Percentiles rank a stretch among this genome's conserved stretches.
phyloP scores from a whole-genome alignment of 2,888 invertebrate genomes.

The Exephanes ischioxanthus region DNA sequence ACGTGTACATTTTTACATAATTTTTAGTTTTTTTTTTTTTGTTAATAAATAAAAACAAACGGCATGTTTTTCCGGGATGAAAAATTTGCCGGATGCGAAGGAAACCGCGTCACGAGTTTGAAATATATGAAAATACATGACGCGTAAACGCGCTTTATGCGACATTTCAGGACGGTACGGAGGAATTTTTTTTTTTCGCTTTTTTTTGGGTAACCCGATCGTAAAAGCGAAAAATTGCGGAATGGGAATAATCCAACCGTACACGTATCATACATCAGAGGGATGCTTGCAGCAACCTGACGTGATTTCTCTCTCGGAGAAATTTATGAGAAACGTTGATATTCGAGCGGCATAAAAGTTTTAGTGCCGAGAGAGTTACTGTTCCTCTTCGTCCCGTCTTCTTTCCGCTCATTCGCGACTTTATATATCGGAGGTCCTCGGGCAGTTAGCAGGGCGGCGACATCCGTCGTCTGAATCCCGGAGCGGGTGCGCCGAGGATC shows the following conservation, averaged over 20 bases:
- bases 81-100: not conserved
- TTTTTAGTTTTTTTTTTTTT: not conserved
- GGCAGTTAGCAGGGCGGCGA: conserved; percentile 8
- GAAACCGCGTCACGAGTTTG: not conserved
- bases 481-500: not conserved
- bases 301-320: conserved; percentile 14
- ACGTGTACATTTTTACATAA: not conserved
- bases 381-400: conserved; percentile 10
- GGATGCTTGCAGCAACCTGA: not conserved
- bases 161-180: not conserved
- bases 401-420: conserved; percentile 32
- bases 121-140: conserved; percentile 12
- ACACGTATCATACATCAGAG: conserved; percentile 1
- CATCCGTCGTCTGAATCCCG: conserved; percentile 18
- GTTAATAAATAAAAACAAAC: not conserved
- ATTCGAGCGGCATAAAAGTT: conserved; percentile 49
- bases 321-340: conserved; percentile 45
- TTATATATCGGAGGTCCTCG: conserved; percentile 16
- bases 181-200: not conserved
- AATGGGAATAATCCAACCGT: not conserved
- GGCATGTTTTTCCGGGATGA: not conserved
- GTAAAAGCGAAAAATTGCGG: conserved; percentile 9
- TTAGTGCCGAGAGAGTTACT: conserved; percentile 41
- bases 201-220: not conserved
- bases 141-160: not conserved